A percentile compares a stretch with the other conserved stretches of the same genome.
phyloP scores from a whole-genome alignment of 2,888 invertebrate species.

The Caenorhabditis imperialis region DNA sequence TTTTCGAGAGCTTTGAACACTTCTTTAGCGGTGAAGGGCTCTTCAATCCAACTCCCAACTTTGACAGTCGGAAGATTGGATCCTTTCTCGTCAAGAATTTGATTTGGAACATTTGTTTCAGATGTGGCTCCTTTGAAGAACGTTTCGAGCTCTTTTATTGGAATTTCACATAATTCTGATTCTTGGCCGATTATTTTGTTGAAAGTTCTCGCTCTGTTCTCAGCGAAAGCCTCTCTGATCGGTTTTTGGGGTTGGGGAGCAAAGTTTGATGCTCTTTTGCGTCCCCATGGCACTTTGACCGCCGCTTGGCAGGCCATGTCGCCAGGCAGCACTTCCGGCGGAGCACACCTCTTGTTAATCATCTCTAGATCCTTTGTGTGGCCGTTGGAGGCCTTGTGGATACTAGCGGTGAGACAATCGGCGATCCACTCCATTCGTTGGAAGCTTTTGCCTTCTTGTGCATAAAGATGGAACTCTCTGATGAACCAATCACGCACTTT shows the following conservation, averaged over 20 bases:
- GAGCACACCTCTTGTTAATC: background rate
- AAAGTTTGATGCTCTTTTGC: background rate
- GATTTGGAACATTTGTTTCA: slow-evolving; percentile 11
- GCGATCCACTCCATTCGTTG: slow-evolving; percentile 3
- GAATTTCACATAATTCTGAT: background rate
- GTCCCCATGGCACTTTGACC: background rate
- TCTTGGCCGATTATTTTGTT: background rate
- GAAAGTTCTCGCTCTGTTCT: slow-evolving; percentile 3
- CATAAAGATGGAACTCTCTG: background rate
- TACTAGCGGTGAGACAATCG: slow-evolving; percentile 1
- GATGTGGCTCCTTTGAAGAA: slow-evolving; percentile 6
- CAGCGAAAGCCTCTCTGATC: background rate
- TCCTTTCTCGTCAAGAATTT: slow-evolving; percentile 4
- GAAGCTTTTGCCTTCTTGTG: background rate
- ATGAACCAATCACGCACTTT: slow-evolving; percentile 5
- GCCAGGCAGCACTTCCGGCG: background rate
- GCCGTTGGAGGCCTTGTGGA: background rate
- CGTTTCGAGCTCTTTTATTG: slow-evolving; percentile 4
- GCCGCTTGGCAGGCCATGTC: slow-evolving; percentile 4
- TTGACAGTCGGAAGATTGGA: slow-evolving; percentile 2
- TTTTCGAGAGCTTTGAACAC: background rate
- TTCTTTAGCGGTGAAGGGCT: background rate
- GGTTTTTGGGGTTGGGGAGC: background rate
- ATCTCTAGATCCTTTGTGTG: background rate
- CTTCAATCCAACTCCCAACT: background rate